phyloP scores from a whole-genome alignment of 2,113 vertebrate species.

The Steatornis caripensis region DNA sequence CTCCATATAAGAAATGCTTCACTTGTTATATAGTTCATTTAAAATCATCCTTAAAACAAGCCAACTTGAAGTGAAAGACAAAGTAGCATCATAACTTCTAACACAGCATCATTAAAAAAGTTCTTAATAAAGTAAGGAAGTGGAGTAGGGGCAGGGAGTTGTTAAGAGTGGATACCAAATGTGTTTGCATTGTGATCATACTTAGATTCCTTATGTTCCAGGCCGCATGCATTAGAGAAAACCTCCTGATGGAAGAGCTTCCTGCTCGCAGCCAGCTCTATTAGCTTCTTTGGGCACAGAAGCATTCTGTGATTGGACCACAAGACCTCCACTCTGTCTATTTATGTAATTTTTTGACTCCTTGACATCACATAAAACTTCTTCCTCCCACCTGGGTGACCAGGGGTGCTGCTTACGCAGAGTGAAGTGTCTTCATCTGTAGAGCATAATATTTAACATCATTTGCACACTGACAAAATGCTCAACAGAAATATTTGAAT shows the following conservation, averaged over 20 bases:
- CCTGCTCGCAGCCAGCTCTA: neutral
- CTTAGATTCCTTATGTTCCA: neutral
- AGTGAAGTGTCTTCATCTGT: neutral
- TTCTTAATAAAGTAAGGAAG: neutral
- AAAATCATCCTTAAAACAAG: neutral
- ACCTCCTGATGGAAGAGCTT: neutral
- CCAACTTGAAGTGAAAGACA: neutral
- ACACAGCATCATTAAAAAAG: neutral
- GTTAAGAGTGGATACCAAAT: neutral
- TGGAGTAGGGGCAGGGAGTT: neutral
- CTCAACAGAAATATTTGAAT: neutral
- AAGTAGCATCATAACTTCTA: neutral
- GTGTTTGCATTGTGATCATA: neutral
- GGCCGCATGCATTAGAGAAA: neutral
- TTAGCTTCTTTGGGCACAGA: neutral
- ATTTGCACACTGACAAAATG: neutral
- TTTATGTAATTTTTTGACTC: neutral
- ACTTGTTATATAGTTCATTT: neutral
- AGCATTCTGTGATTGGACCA: neutral
- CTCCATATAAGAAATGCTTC: neutral
- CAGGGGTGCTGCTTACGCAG: neutral
- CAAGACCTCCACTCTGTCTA: neutral
- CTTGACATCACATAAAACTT: accelerated
- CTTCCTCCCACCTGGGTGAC: neutral
- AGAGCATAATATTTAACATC: neutral